Base-by-base conservation (phyloP, 37 sponge, comb jelly and placozoan species). In the Halisarca cf. caerulea region DNA sequence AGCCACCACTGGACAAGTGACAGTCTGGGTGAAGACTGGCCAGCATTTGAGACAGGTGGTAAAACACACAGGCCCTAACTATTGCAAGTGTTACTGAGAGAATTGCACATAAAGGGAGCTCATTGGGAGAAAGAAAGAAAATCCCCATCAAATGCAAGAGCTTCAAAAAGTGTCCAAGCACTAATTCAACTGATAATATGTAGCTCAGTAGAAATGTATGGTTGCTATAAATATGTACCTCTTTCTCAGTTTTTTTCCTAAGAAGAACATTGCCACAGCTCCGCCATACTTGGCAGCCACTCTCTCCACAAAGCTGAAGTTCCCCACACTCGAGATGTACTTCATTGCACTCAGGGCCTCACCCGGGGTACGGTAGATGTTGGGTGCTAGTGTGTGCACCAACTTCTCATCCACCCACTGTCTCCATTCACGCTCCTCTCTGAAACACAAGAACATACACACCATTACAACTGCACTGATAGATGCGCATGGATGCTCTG, bases 371-470 rank as follows among this genome's bases (percentile, higher is more conserved):
- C 99, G 83, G 84, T 96, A 98, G 81, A 98, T 94, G 71, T 95
- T 98, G 0, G 96, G 95, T 0, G 95, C 79, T 11, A 98, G 78
- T 18, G 54, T 79, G 79, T 92, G 95, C 15, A 98, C 90, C 72
- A 96, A 82, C 24, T 86, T 81, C 78, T 88, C 81, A 58, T 98
- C 99, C 37, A 95, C 97, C 99, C 99, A 98, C 77, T 92, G 80
- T 20, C 99, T 88, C 96, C 96, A 98, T 74, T 94, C 86, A 17
- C 87, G 47, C 81, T 96, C 97, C 85, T 96, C 94, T 39, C 96
- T 93, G 51, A 11, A 47, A 47, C 11, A 11, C 51, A 7, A 23
- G 6, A 62, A 62, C 64, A n/a, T 30, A 6, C 57, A 55, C 15
- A 74, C 23, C 20, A 43, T 43, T 74, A 74, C 25, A 45, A 36